These are phyloP conservation scores for Bombyx mori DNA, from an alignment of 1,140 invertebrate species.

Conservation along the genomic window DNA sequence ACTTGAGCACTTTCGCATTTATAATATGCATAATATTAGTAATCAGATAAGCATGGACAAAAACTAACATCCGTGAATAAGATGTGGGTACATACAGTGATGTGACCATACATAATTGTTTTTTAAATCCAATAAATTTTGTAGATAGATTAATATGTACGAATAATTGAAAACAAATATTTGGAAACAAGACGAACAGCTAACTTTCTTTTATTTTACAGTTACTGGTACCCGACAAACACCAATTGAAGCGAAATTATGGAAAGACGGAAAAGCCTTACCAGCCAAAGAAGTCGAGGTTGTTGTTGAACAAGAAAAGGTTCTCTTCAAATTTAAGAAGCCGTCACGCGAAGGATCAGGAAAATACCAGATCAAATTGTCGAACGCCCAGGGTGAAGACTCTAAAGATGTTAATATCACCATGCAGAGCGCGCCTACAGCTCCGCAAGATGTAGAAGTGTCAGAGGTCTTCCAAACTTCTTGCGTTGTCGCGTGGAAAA, in stretches of 20 bases:
- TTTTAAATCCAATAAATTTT: too few relatives aligned
- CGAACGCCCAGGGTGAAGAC: slow-evolving; percentile 90
- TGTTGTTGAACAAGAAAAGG: slow-evolving; percentile 90
- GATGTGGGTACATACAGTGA: too few relatives aligned
- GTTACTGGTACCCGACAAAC: slow-evolving; percentile 89
- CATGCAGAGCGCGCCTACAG: slow-evolving; percentile 89
- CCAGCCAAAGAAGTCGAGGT: slow-evolving; percentile 91
- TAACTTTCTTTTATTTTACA: slow-evolving; percentile 44
- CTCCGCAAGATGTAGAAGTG: slow-evolving; percentile 92
- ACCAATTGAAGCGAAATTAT: slow-evolving; percentile 88
- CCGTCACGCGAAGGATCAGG: slow-evolving; percentile 85
- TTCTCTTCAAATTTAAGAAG: slow-evolving; percentile 92
- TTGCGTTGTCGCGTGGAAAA: slow-evolving; percentile 93
- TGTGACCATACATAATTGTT: too few relatives aligned
- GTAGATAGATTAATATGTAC: too few relatives aligned
- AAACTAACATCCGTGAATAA: too few relatives aligned
- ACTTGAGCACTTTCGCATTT: too few relatives aligned
- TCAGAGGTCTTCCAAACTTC: slow-evolving; percentile 93
- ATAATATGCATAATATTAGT: too few relatives aligned
- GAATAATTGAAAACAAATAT: too few relatives aligned
- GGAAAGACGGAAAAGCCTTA: slow-evolving; percentile 90
- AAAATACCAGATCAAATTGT: slow-evolving; percentile 88
- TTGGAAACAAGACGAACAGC: too few relatives aligned
- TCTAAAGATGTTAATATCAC: slow-evolving; percentile 86
- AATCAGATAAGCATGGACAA: too few relatives aligned